Base-by-base conservation (phyloP, 2,797 vertebrate species). In the Natrix natrix region DNA sequence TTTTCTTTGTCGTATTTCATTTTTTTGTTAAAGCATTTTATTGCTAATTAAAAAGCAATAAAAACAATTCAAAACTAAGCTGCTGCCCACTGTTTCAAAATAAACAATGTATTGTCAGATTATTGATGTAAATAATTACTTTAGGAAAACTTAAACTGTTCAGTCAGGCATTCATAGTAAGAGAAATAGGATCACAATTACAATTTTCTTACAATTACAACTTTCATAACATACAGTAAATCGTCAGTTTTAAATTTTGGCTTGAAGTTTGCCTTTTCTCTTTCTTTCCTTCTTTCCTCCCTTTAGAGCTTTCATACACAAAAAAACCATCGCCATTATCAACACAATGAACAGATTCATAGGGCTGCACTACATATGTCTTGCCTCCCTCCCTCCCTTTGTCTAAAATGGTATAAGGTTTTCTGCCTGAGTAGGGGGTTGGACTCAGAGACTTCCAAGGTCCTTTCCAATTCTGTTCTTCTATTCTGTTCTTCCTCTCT, bases 111-210 rank as follows among this genome's bases (percentile, higher is more conserved):
- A 92, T 86, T 6, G 3, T 57, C 66, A 10, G 56, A 78, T 90
- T 43, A 48, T 74, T 74, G 6, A 54, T 88, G 91, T 28, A 43
- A 56, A 83, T 93, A 87, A 95, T 92, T 93, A 43, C 56, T 92
- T 86, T 26, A 90, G 94, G 90, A 92, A 94, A 95, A 94, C 61
- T 20, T 87, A 12, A 69, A 69, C n/a, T 17, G 17, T 88, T n/a
- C 89, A 83, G 93, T 90, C 86, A 86, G 69, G 91, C 13, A 74
- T 94, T 92, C 93, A 94, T 93, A 93, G 95, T 96, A 89, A 83
- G 74, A 93, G 86, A 52, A 92, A 20, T 91, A 91, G 93, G 93
- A 95, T 93, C 95, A 93, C 66, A 56, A 16, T 56, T 56, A 56
- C 56, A 57, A 57, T 57, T 57, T 57, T 57, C 16, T 17, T 57